These are phyloP conservation scores for Xiphophorus couchianus DNA, from an alignment of 2,113 vertebrate genomes.

Conservation along the genomic window DNA sequence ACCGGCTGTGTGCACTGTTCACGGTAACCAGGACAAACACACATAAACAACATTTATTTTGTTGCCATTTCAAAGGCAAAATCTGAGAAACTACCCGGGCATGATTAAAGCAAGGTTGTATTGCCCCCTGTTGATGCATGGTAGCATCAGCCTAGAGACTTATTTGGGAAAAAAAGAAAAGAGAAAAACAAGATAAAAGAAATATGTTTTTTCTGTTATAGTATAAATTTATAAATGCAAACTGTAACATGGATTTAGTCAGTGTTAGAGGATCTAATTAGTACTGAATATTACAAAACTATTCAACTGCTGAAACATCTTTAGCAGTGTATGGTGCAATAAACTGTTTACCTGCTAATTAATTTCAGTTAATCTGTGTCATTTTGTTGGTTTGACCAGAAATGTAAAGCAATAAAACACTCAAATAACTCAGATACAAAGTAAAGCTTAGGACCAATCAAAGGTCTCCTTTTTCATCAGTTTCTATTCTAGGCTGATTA, in stretches of 20 bases:
- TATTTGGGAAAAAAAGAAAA: too few relatives aligned
- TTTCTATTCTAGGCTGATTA: neutral
- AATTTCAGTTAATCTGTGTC: neutral
- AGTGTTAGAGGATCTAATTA: neutral
- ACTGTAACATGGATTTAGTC: neutral
- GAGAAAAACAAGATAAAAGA: neutral
- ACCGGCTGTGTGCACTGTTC: constrained; percentile 93
- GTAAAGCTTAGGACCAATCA: neutral
- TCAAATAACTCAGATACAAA: neutral
- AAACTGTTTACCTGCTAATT: neutral
- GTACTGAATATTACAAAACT: neutral
- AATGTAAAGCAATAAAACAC: too few relatives aligned
- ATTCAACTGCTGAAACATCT: neutral
- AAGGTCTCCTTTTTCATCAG: neutral
- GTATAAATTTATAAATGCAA: neutral
- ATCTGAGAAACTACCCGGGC: neutral
- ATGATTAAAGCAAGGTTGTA: neutral
- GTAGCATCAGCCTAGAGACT: neutral
- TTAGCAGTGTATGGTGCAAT: neutral
- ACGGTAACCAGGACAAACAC: constrained; percentile 82
- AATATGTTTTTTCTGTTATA: neutral
- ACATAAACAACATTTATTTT: neutral
- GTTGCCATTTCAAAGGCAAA: neutral
- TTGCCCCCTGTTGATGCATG: constrained; percentile 36
- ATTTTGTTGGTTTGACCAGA: neutral